Conservation (phyloP, 2,113 vertebrate genomes). For the Pteronura brasiliensis region DNA sequence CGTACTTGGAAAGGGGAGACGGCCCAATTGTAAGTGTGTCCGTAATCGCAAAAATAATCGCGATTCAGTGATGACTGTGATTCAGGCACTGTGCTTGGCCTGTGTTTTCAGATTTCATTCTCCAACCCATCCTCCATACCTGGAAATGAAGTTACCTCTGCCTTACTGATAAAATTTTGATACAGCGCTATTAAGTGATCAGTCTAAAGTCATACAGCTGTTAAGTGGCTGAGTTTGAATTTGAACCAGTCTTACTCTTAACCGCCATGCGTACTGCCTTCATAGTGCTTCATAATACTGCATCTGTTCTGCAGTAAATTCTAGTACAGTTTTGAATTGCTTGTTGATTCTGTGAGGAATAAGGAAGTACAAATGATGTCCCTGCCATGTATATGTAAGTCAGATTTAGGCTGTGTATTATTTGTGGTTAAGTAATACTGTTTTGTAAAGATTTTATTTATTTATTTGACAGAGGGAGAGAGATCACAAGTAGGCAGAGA, state of each 20-base stretch:
- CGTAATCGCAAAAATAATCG: not conserved
- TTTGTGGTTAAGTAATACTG: not conserved
- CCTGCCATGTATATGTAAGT: not conserved
- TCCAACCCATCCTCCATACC: not conserved
- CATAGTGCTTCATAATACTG: not conserved
- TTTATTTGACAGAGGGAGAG: no score
- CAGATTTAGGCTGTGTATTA: not conserved
- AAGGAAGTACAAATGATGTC: not conserved
- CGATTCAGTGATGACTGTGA: not conserved
- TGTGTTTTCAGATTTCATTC: not conserved
- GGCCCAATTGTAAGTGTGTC: slow-evolving; percentile 95
- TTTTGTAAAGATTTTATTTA: no score
- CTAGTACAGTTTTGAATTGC: not conserved
- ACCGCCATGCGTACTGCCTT: not conserved
- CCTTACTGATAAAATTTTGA: not conserved
- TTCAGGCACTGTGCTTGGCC: not conserved
- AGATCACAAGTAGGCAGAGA: no score
- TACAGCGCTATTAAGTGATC: not conserved
- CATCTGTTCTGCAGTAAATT: not conserved
- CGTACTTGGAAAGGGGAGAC: slow-evolving; percentile 97
- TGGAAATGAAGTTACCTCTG: not conserved
- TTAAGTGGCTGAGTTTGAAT: not conserved
- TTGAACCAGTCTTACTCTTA: not conserved
- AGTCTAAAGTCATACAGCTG: not conserved
- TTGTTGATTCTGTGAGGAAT: not conserved